Evolutionary conservation across 2,797 vertebrate genomes (phyloP).

Genomic region (Buceros bicornis): DNA sequence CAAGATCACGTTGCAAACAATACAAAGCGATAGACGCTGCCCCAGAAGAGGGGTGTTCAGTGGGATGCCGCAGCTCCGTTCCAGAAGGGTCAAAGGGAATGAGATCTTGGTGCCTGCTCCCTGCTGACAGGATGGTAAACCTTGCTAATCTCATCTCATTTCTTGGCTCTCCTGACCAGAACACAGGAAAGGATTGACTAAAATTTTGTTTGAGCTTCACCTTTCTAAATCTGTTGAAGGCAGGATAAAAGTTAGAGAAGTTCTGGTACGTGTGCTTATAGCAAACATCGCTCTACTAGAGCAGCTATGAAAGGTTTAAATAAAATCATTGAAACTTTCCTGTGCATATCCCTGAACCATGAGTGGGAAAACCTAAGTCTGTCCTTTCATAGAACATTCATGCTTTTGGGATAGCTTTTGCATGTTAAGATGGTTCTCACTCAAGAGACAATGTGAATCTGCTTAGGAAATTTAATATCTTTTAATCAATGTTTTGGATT

Average conservation of each 20-base stretch:
- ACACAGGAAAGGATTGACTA: background rate
- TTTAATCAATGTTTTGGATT: background rate
- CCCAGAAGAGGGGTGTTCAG: rapidly evolving
- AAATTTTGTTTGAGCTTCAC: background rate
- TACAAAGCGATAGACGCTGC: rapidly evolving
- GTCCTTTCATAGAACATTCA: rapidly evolving
- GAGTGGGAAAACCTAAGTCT: background rate
- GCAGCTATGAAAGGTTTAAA: background rate
- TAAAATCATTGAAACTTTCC: background rate
- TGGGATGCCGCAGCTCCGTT: background rate
- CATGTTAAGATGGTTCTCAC: background rate
- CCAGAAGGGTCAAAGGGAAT: background rate
- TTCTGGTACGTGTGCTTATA: background rate
- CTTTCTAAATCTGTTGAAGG: background rate
- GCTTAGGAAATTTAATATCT: background rate
- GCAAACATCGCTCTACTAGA: background rate
- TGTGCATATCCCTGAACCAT: rapidly evolving
- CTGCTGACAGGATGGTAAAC: background rate
- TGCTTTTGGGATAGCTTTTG: background rate
- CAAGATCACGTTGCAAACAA: background rate
- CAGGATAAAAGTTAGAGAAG: background rate
- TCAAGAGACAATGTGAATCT: background rate
- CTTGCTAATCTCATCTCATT: background rate
- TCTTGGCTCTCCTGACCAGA: background rate
- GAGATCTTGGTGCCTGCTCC: background rate